These are phyloP conservation scores for Daktulosphaira vitifoliae DNA, from an alignment of 1,140 invertebrate genomes.

Conservation along the genomic window DNA sequence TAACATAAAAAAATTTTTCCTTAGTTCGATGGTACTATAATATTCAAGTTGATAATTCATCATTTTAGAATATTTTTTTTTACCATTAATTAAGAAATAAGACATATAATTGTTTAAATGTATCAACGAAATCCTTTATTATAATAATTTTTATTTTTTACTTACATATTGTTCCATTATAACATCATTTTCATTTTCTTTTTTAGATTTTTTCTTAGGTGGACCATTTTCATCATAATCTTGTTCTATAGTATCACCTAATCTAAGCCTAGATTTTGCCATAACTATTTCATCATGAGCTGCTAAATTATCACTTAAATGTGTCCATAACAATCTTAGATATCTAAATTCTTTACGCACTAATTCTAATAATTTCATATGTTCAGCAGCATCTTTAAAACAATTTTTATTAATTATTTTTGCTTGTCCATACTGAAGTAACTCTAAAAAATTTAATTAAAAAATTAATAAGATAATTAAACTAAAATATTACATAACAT, in stretches of 20 bases:
- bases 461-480: neutral
- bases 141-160: no score
- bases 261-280: constrained; percentile 56
- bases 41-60: no score
- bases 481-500: neutral
- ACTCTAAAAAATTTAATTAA: constrained; percentile 29
- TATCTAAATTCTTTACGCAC: constrained; percentile 61
- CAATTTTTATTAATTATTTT: constrained; percentile 29
- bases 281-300: constrained; percentile 65
- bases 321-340: constrained; percentile 53
- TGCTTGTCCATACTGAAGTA: constrained; percentile 28
- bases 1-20: no score
- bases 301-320: constrained; percentile 51
- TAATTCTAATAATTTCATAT: constrained; percentile 51
- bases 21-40: no score
- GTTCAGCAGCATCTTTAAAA: constrained; percentile 45
- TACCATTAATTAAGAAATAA: no score
- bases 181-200: constrained; percentile 1
- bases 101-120: neutral
- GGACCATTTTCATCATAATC: constrained; percentile 26
- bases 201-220: constrained; percentile 18
- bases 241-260: constrained; percentile 46
- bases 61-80: no score
- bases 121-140: no score
- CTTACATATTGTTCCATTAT: constrained; percentile 13